Evolutionary conservation across 2,113 vertebrate genomes (phyloP).

Genomic region (Heterochromis multidens): DNA sequence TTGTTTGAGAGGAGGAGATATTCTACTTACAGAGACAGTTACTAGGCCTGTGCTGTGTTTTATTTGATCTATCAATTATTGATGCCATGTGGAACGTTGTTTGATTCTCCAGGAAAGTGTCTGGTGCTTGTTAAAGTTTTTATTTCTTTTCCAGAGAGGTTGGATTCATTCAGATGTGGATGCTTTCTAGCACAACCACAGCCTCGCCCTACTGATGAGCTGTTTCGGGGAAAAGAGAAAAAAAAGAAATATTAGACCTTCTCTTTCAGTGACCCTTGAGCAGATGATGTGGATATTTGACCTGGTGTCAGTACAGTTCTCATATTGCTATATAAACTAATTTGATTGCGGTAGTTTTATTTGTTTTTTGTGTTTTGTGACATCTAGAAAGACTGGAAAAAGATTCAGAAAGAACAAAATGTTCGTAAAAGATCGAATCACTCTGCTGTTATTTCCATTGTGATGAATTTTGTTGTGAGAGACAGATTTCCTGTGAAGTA

Average conservation of each 20-base stretch:
- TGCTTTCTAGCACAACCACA: neutral
- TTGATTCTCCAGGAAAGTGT: constrained; percentile 2
- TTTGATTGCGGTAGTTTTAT: neutral
- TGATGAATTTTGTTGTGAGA: neutral
- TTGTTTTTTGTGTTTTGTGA: neutral
- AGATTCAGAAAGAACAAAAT: neutral
- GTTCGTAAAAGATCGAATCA: neutral
- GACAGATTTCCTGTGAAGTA: neutral
- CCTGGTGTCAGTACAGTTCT: neutral
- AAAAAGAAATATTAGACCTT: neutral
- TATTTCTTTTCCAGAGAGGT: neutral
- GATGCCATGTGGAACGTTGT: constrained; percentile 1
- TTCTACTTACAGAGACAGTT: neutral
- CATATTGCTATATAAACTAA: neutral
- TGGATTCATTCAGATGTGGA: neutral
- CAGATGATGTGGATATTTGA: neutral
- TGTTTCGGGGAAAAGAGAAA: neutral
- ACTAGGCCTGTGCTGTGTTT: constrained; percentile 11
- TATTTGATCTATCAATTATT: constrained; percentile 14
- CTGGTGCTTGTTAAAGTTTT: constrained; percentile 18
- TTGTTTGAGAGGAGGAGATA: neutral
- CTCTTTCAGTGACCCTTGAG: neutral
- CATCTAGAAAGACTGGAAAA: neutral
- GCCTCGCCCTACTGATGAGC: neutral
- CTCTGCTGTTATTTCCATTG: neutral